These are phyloP conservation scores for Zoanthus solanderi DNA, from an alignment of 92 coral and sea anemone genomes.

Conservation along the genomic window DNA sequence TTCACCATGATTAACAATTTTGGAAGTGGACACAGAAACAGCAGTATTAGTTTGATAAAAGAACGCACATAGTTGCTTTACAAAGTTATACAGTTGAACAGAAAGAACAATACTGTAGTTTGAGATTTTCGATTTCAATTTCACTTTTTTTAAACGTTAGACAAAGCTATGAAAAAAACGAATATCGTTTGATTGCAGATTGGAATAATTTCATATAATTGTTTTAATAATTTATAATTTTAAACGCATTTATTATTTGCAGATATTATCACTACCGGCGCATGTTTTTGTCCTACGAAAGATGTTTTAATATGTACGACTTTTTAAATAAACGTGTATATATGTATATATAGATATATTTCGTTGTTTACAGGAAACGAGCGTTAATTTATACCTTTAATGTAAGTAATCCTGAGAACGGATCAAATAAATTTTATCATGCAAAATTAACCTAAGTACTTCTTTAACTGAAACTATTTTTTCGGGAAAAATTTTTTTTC, in stretches of 20 bases:
- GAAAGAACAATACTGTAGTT: too few relatives aligned
- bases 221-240: background rate
- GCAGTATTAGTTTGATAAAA: too few relatives aligned
- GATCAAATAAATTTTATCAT: background rate
- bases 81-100: too few relatives aligned
- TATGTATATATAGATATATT: background rate
- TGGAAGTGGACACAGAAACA: too few relatives aligned
- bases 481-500: background rate
- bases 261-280: background rate
- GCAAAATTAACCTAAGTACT: background rate
- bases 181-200: too few relatives aligned
- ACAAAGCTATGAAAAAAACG: too few relatives aligned
- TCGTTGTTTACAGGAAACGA: conserved; percentile 9
- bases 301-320: background rate
- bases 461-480: background rate
- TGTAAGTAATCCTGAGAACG: background rate
- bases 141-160: too few relatives aligned
- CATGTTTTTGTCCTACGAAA: background rate
- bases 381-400: background rate
- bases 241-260: background rate
- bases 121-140: too few relatives aligned
- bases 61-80: too few relatives aligned
- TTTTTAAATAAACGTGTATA: background rate
- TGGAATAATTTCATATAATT: background rate
- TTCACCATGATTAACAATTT: too few relatives aligned